Evolutionary conservation across 2,888 invertebrate genomes (phyloP), one percentile per base, ranked within the genome.

Genomic region (Panorpa germanica): DNA sequence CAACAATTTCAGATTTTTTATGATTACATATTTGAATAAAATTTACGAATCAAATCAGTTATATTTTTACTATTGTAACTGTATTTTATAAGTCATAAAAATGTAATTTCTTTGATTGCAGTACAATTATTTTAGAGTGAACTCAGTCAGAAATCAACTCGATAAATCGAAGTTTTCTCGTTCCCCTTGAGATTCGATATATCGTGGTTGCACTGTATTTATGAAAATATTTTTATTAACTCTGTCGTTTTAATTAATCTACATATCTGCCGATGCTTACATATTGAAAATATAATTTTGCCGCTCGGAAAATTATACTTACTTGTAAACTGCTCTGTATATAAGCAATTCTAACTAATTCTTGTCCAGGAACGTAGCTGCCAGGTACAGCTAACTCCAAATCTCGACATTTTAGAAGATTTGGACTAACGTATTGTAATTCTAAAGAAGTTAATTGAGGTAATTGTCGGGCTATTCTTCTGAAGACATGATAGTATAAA

Each of bases 311-410:
- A 15, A 33, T 20, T 10, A 20, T 25, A 34, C 30, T 39, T 41
- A 82, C 86, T 59, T 90, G 86, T 39, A 95, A 59, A 23, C 83
- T 83, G 45, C 82, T 78, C 53, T 90, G 83, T 43, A 95, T 88
- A 45, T 78, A 72, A 13, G 80, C 74, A 38, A 96, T 95, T 39
- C 82, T 65, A 34, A 93, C 83, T 21, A 90, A 64, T 10, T 80
- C 75, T 49, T 82, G 81, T 29, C 83, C 82, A 1, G 98, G 96
- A 45, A 81, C 80, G 49, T 99, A 99, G 18, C 91, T 91, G 19
- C 98, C 98, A 0, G 98, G 98, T 9, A 99, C 95, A 0, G 95
- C 93, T 25, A 99, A 60, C 54, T 98, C 88, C 40, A 98, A 60
- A 55, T 96, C 88, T 37, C 83, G 70, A 52, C 91, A 91, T 36